Conservation (phyloP, 2,797 vertebrate species). For the Pantherophis alleghaniensis region DNA sequence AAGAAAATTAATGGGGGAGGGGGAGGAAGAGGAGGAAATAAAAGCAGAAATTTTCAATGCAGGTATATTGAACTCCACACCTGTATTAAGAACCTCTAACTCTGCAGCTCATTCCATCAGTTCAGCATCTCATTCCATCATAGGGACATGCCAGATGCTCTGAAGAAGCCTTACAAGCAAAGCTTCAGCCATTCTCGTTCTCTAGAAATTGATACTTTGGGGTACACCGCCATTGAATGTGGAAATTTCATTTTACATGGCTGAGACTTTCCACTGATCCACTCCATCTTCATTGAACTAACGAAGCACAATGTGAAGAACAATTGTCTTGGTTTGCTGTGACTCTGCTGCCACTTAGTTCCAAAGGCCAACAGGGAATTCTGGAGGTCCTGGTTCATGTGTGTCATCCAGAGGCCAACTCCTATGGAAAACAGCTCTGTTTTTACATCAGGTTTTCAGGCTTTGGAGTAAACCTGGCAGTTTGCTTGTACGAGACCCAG, state of each 20-base stretch:
- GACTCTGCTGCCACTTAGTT: no score
- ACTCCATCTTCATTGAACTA: not conserved
- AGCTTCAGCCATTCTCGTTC: not conserved
- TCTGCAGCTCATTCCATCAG: not conserved
- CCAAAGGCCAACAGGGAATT: no score
- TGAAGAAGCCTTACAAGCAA: not conserved
- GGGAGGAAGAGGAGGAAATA: not conserved
- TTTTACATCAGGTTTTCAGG: constrained; percentile 35
- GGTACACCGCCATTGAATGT: no score
- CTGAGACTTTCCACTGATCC: not conserved
- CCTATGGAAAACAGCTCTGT: not conserved
- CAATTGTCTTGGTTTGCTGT: not conserved
- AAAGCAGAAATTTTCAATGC: not conserved
- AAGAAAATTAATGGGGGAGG: not conserved
- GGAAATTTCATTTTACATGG: not conserved
- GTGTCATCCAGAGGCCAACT: not conserved
- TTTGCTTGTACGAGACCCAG: not conserved
- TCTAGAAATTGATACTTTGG: not conserved
- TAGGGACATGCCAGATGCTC: not conserved
- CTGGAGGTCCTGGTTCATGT: not conserved
- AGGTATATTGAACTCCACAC: not conserved
- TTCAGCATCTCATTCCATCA: not conserved
- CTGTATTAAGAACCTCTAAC: not conserved
- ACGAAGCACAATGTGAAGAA: not conserved
- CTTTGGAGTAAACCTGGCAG: constrained; percentile 66